These are phyloP conservation scores for Ramphastos sulfuratus DNA, from an alignment of 2,113 vertebrate species.

Conservation along the genomic window DNA sequence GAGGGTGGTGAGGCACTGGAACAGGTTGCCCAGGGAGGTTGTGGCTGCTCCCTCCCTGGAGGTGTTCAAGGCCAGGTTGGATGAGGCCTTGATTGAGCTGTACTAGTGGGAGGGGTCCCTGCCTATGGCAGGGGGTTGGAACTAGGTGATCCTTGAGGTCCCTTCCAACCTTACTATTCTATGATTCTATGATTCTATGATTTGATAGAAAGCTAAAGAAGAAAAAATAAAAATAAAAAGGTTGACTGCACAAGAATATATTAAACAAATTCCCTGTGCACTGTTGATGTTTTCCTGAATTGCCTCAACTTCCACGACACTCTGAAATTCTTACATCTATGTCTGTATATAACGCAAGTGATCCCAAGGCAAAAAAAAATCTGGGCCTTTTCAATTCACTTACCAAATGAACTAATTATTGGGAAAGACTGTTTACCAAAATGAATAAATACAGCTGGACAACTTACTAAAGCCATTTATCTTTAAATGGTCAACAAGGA, in stretches of 20 bases:
- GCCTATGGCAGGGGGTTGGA: too few species aligned
- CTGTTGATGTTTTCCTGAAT: background rate
- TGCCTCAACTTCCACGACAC: background rate
- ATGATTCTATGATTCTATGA: too few species aligned
- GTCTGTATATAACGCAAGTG: background rate
- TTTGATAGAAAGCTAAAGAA: constrained; percentile 9
- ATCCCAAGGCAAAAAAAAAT: background rate
- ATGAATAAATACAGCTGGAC: background rate
- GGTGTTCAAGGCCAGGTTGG: too few species aligned
- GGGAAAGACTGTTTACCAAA: background rate
- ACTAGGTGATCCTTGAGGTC: too few species aligned
- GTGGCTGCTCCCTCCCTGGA: too few species aligned
- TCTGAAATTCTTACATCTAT: background rate
- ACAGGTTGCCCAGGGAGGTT: too few species aligned
- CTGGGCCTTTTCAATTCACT: background rate
- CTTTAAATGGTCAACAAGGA: background rate
- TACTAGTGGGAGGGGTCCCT: too few species aligned
- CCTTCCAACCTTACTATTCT: too few species aligned
- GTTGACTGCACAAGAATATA: background rate
- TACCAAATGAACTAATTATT: background rate
- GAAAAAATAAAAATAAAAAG: background rate
- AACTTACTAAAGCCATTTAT: background rate
- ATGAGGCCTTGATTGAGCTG: too few species aligned
- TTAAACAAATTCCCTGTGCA: background rate
- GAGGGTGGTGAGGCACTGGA: too few species aligned